Evolutionary conservation across 2,797 vertebrate species (phyloP).

Genomic region (Acropternis orthonyx): DNA sequence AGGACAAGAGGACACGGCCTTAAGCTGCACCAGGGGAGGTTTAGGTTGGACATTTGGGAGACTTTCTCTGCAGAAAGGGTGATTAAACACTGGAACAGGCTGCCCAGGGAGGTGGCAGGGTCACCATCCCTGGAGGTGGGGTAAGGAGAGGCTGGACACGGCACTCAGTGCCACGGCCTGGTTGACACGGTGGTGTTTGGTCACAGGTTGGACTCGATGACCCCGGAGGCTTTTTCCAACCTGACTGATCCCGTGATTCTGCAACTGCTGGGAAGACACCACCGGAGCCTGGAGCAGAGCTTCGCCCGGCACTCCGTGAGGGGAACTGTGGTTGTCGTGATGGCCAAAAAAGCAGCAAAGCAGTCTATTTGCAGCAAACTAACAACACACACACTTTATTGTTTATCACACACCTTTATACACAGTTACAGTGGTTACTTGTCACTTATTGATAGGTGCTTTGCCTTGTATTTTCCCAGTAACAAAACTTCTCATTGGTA

Average conservation of each 20-base stretch:
- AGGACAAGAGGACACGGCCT: rapidly evolving
- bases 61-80: background rate
- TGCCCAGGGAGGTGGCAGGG: background rate
- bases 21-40: background rate
- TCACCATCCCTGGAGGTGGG: background rate
- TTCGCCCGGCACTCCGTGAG: background rate
- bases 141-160: background rate
- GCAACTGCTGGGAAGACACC: no score
- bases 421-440: no score
- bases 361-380: no score
- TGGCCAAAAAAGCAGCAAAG: no score
- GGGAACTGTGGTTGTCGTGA: no score
- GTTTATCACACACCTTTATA: no score
- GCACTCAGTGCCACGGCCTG: rapidly evolving
- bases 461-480: no score
- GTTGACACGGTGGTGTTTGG: rapidly evolving
- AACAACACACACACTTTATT: no score
- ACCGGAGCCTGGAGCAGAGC: background rate
- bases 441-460: no score
- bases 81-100: background rate
- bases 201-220: background rate
- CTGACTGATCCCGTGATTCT: rapidly evolving
- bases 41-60: background rate
- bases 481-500: no score
- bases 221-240: background rate